Conservation (phyloP, 2,797 vertebrate genomes). For the Numenius phaeopus region DNA sequence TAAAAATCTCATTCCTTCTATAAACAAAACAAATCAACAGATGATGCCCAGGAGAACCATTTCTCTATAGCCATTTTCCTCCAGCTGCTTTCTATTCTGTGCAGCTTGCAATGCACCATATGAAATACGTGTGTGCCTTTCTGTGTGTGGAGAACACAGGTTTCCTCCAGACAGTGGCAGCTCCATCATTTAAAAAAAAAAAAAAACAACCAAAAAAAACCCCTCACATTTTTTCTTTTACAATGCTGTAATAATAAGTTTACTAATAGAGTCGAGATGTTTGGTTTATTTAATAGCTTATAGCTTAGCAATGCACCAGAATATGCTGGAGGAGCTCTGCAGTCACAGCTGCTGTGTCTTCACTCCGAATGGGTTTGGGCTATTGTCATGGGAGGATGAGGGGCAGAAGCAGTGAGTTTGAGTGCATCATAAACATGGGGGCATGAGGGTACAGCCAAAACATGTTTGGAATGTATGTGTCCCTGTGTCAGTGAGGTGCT, state of each 20-base stretch:
- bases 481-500: background rate
- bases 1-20: conserved; percentile 68
- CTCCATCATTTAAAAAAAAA: background rate
- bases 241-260: background rate
- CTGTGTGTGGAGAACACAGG: background rate
- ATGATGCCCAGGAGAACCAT: conserved; percentile 74
- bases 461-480: background rate
- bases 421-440: background rate
- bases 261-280: conserved; percentile 3
- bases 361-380: background rate
- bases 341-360: background rate
- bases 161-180: conserved; percentile 40
- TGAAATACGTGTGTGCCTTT: conserved; percentile 59
- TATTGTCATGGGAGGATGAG: background rate
- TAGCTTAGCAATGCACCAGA: background rate
- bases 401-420: background rate
- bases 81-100: conserved; percentile 72
- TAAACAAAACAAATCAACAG: conserved; percentile 72
- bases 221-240: background rate
- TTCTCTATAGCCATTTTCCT: conserved; percentile 73
- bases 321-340: background rate
- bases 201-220: background rate
- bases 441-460: background rate
- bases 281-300: conserved; percentile 18
- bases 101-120: conserved; percentile 52